Conservation (phyloP, 2,113 vertebrate genomes). For the Dicentrarchus labrax region DNA sequence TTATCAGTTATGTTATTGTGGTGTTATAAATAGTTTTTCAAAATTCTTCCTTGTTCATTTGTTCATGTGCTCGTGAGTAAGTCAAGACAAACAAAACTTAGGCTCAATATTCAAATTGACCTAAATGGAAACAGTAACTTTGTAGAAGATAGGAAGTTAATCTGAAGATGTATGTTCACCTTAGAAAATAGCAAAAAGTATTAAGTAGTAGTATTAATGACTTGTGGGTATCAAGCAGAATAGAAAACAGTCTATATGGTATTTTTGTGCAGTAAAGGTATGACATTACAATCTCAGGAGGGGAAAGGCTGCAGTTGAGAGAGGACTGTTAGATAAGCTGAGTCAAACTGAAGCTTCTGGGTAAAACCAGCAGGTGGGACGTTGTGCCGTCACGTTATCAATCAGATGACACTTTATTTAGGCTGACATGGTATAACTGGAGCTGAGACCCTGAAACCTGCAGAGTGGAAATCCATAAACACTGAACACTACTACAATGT, state of each 20-base stretch:
- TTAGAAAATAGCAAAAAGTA: not conserved
- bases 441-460: conserved; percentile 72
- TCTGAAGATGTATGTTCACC: too few species aligned
- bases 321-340: conserved; percentile 32
- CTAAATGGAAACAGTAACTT: not conserved
- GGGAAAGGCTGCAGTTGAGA: not conserved
- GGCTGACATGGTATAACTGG: conserved; percentile 79
- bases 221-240: not conserved
- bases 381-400: conserved; percentile 83
- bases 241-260: not conserved
- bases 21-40: not conserved
- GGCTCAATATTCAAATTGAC: not conserved
- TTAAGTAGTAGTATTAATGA: too few species aligned
- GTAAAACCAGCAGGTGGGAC: conserved; percentile 81
- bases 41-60: not conserved
- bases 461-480: conserved; percentile 83
- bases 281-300: not conserved
- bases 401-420: conserved; percentile 87
- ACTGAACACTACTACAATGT: conserved; percentile 58
- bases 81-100: too few species aligned
- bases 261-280: conserved; percentile 7
- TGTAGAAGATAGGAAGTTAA: not conserved
- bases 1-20: not conserved
- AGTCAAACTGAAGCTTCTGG: conserved; percentile 50
- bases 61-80: not conserved